A percentile compares a stretch with the other conserved stretches of the same genome.
These are phyloP conservation scores for Sepiola atlantica DNA, from an alignment of 2,888 invertebrate genomes.

Conservation along the genomic window DNA sequence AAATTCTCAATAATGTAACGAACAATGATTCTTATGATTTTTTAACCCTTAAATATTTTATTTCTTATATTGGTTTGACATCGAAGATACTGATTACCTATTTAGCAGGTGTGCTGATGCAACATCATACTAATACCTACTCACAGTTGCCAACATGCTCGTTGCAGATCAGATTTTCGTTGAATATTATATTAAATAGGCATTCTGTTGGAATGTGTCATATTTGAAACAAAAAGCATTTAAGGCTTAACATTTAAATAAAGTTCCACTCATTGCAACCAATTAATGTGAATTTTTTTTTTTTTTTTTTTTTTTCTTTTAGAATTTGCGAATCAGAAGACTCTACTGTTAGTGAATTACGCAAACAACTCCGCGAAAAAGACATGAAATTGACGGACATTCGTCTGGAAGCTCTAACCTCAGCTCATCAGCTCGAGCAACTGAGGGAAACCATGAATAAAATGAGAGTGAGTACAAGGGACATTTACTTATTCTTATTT, in stretches of 20 bases:
- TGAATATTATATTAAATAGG: too few relatives aligned
- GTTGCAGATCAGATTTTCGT: too few relatives aligned
- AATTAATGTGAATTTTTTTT: not conserved
- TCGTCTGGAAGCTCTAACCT: constrained; percentile 94
- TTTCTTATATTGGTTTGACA: too few relatives aligned
- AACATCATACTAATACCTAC: too few relatives aligned
- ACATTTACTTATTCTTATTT: not conserved
- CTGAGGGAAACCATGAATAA: constrained; percentile 96
- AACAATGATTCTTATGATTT: not conserved
- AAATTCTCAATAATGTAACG: too few relatives aligned
- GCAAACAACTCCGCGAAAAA: constrained; percentile 94
- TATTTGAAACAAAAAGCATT: too few relatives aligned
- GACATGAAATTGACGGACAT: constrained; percentile 97
- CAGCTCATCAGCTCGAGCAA: constrained; percentile 96
- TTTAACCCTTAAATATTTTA: not conserved
- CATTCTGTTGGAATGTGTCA: too few relatives aligned
- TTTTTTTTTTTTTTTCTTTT: constrained; percentile 48
- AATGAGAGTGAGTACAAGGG: constrained; percentile 85
- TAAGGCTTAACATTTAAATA: not conserved
- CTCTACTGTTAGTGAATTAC: constrained; percentile 85
- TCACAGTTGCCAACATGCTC: too few relatives aligned
- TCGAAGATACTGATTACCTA: too few relatives aligned
- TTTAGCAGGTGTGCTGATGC: too few relatives aligned
- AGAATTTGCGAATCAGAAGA: constrained; percentile 69
- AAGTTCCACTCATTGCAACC: not conserved